Evolutionary conservation across 1,140 invertebrate genomes (phyloP), one percentile per base, ranked within the genome.

Genomic region (Aphis gossypii): DNA sequence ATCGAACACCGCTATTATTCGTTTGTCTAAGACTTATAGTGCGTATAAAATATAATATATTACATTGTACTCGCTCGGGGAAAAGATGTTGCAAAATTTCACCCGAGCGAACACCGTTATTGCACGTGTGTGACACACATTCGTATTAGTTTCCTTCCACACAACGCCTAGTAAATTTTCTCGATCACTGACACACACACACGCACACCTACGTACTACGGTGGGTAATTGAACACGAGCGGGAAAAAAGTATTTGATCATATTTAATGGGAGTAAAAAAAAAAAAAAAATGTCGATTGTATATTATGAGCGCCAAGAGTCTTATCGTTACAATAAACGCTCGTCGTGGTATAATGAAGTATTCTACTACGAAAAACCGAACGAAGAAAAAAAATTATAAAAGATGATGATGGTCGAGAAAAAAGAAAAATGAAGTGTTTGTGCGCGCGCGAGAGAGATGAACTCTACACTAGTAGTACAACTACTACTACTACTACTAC

Each of bases 71-170:
- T 51, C 46, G n/a, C 35, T n/a, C 38, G 38, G 54, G n/a, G 30
- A 48, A 92, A 30, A 92, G 46, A 92, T 48, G 46, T 92, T 48
- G 92, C 48, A 38, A 93, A 86, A 93, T 93, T 86, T 93, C 82
- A 86, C 46, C 92, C 25, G 92, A 89, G 48, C 51, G n/a, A 92
- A 92, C n/a, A 93, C 48, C 82, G 92, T 93, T 56, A 54, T 86
- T 30, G 30, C 46, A 56, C 35, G 35, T 30, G 44, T 84, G 92
- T 93, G 92, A 93, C 92, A 93, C 82, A 93, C 82, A 93, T 93
- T 93, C 51, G 82, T 56, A 54, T 83, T 82, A 8, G 44, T 92
- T 83, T 76, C 14, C 30, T 92, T 38, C 20, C 38, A 44, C 38
- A 44, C 56, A 18, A 48, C 35, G 84, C 23, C 44, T 89, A 11